phyloP scores from a whole-genome alignment of 2,888 invertebrate genomes.

The Diplolepis rosae region DNA sequence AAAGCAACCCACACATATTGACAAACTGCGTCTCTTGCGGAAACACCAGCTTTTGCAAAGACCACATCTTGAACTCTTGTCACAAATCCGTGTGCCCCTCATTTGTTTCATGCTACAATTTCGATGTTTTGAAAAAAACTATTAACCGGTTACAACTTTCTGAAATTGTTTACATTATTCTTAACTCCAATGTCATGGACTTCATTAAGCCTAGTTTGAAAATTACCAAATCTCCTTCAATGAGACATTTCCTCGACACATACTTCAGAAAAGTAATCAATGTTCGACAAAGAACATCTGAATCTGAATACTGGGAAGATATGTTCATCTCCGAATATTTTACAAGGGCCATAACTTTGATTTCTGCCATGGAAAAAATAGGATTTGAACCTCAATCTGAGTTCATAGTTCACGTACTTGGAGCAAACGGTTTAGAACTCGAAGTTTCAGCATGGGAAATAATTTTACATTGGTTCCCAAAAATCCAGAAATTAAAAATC shows the following conservation, averaged over 20 bases:
- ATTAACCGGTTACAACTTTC: not conserved
- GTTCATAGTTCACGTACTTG: slow-evolving; percentile 65
- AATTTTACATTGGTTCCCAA: slow-evolving; percentile 64
- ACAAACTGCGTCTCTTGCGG: slow-evolving; percentile 60
- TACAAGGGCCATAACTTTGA: slow-evolving; percentile 62
- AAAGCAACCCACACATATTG: slow-evolving; percentile 49
- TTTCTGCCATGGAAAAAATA: slow-evolving; percentile 57
- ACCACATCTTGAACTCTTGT: slow-evolving; percentile 46
- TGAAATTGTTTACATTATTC: not conserved
- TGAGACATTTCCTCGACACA: slow-evolving; percentile 51
- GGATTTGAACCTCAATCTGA: slow-evolving; percentile 32
- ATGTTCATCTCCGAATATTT: slow-evolving; percentile 56
- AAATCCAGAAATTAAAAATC: slow-evolving; percentile 54
- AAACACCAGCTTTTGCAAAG: slow-evolving; percentile 58
- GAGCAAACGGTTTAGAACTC: slow-evolving; percentile 65
- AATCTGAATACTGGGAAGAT: slow-evolving; percentile 41
- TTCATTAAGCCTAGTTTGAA: slow-evolving; percentile 40
- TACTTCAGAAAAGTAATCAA: slow-evolving; percentile 38
- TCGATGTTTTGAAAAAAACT: slow-evolving; percentile 40
- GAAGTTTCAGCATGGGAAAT: slow-evolving; percentile 65
- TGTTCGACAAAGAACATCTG: slow-evolving; percentile 28
- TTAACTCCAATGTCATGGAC: not conserved
- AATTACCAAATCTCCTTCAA: slow-evolving; percentile 41
- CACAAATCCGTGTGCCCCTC: slow-evolving; percentile 52
- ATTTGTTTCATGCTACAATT: slow-evolving; percentile 52